Evolutionary conservation across 2,797 vertebrate genomes (phyloP).

Genomic region (Pygocentrus nattereri): DNA sequence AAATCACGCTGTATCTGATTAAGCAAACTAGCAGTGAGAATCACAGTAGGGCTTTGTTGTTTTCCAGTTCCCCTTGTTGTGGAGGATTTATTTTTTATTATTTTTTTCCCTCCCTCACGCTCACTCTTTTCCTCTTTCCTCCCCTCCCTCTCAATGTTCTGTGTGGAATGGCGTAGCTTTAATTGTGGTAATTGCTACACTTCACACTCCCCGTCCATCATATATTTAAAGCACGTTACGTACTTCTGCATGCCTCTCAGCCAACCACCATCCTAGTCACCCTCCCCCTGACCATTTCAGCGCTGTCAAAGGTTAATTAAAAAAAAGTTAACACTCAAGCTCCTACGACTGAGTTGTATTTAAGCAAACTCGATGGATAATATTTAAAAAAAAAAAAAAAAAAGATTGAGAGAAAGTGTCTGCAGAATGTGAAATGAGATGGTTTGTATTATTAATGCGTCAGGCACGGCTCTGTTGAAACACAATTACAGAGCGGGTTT

Average conservation of each 20-base stretch:
- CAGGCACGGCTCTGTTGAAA: slow-evolving; percentile 60
- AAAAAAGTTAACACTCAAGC: slow-evolving; percentile 60
- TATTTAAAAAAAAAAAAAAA: slow-evolving; percentile 28
- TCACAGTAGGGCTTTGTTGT: slow-evolving; percentile 69
- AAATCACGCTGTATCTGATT: slow-evolving; percentile 79
- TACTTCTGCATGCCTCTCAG: slow-evolving; percentile 36
- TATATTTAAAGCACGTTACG: slow-evolving; percentile 36
- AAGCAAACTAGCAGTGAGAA: slow-evolving; percentile 71
- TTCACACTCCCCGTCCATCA: slow-evolving; percentile 47
- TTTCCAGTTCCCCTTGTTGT: slow-evolving; percentile 47
- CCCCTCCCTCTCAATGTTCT: slow-evolving; percentile 40
- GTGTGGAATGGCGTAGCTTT: slow-evolving; percentile 56
- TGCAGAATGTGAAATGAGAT: slow-evolving; percentile 67
- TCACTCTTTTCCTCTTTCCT: slow-evolving; percentile 23
- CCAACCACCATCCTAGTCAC: slow-evolving; percentile 15
- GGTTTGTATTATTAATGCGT: slow-evolving; percentile 74
- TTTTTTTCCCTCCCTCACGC: slow-evolving; percentile 17
- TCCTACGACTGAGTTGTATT: slow-evolving; percentile 58
- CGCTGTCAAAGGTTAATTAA: slow-evolving; percentile 62
- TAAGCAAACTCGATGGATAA: slow-evolving; percentile 66
- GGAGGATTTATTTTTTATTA: slow-evolving; percentile 41
- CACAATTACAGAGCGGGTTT: slow-evolving; percentile 74
- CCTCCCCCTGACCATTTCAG: slow-evolving; percentile 12
- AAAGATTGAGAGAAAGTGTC: slow-evolving; percentile 59
- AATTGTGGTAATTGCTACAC: slow-evolving; percentile 69